Evolutionary conservation across 2,113 vertebrate genomes (phyloP), one percentile per base, ranked within the genome.

Genomic region (Semnornis frantzii): DNA sequence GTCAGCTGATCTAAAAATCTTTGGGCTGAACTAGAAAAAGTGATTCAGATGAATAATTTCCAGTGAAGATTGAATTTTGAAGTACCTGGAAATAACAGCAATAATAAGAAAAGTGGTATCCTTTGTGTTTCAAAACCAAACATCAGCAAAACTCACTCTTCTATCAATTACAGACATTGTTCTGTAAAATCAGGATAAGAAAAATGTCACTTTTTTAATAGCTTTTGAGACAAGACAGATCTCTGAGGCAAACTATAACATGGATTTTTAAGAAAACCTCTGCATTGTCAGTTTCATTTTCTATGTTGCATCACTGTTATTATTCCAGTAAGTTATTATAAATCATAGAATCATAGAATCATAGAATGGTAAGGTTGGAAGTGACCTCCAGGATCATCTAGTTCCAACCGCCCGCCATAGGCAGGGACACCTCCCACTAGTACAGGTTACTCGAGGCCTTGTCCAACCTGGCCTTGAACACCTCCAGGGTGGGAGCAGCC

Each of bases 61-160:
- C 74, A 59, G 80, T 21, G 24, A 57, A 60, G 11, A 46, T 5
- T 63, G 31, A 77, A 54, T 48, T 39, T 55, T 3, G 17, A 50
- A 28, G 9, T 44, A 59, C 21, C 10, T 73, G 23, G 34, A 77
- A 84, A 72, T 25, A 82, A 11, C 52, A 37, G 28, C 4, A 30
- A 5, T 30, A 16, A 4, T 6, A 20, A 73, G 58, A 24, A 52
- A 23, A 37, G 17, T 6, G 9, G 11, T 44, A 1, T 33, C 4
- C 2, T 66, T 33, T 68, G 2, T 48, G 6, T 75, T 91, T 82
- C 7, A 71, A 34, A 88, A 94, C 3, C 5, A 52, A 64, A 54
- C 48, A 20, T 27, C 3, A 2, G 0, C 5, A n/a, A 52, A 75
- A 57, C 15, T 42, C 3, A 0, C 12, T 69, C 5, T 59, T 75